phyloP scores from a whole-genome alignment of 2,797 vertebrate species.

The Sebastes elongatus region DNA sequence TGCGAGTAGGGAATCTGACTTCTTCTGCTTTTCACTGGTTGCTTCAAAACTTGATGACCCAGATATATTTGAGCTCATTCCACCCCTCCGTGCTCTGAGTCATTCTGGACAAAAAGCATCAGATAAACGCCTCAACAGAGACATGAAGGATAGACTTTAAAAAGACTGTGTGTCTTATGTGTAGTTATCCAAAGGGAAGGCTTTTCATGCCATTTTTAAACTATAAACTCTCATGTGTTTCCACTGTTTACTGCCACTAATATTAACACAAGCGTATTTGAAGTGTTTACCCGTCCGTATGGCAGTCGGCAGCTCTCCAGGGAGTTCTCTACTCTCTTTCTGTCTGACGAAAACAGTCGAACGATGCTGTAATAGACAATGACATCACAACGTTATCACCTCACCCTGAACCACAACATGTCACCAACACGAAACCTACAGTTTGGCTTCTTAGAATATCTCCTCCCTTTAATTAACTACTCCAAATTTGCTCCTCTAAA shows the following conservation, averaged over 20 bases:
- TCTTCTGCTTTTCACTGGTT: conserved; percentile 4
- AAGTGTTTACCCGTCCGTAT: conserved; percentile 88
- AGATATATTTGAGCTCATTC: conserved; percentile 41
- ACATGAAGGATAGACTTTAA: background rate
- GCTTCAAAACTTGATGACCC: conserved; percentile 36
- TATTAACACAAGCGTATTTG: background rate
- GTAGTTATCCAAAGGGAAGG: background rate
- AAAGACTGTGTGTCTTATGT: background rate
- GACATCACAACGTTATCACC: conserved; percentile 12
- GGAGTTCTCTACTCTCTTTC: conserved; percentile 93
- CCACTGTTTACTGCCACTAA: background rate
- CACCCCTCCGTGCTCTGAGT: conserved; percentile 20
- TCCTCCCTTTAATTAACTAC: background rate
- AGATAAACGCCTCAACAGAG: background rate
- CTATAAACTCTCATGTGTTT: background rate
- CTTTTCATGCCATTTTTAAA: background rate
- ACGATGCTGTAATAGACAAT: conserved; percentile 86
- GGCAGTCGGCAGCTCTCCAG: conserved; percentile 94
- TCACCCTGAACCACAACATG: background rate
- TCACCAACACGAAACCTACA: background rate
- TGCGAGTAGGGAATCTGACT: background rate
- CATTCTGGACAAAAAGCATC: conserved; percentile 11
- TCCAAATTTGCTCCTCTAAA: background rate
- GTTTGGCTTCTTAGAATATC: background rate
- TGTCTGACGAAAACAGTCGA: conserved; percentile 95